phyloP scores from a whole-genome alignment of 2,797 vertebrate genomes.

The Tapera naevia region DNA sequence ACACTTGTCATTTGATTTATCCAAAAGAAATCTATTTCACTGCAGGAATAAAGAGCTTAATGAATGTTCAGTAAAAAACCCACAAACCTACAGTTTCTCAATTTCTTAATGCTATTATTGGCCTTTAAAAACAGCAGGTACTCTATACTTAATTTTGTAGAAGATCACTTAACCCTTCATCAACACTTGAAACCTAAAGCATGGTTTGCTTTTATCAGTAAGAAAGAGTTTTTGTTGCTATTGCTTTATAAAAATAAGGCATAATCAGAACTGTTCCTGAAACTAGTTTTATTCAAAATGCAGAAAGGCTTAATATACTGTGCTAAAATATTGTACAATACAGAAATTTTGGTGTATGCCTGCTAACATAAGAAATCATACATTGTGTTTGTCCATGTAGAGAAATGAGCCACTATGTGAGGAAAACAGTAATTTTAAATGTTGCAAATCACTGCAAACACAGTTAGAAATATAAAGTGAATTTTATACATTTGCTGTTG shows the following conservation, averaged over 20 bases:
- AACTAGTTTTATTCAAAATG: neutral
- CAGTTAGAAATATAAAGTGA: neutral
- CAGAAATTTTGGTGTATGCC: neutral
- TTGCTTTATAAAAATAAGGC: neutral
- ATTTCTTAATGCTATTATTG: slow-evolving; percentile 29
- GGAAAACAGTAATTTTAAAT: neutral
- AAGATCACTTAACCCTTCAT: slow-evolving; percentile 54
- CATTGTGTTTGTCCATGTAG: neutral
- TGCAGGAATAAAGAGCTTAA: slow-evolving; percentile 17
- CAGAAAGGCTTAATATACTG: neutral
- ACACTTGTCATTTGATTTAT: neutral
- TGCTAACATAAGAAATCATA: neutral
- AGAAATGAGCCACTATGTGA: neutral
- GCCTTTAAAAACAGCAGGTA: slow-evolving; percentile 56
- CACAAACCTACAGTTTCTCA: neutral
- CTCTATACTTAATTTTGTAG: slow-evolving; percentile 49
- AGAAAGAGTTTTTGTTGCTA: neutral
- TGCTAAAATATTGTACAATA: neutral
- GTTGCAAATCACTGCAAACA: neutral
- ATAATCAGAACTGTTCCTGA: neutral
- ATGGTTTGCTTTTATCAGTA: neutral
- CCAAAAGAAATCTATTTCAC: slow-evolving; percentile 22
- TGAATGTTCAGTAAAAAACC: slow-evolving; percentile 24
- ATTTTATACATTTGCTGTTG: neutral
- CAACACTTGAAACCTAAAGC: slow-evolving; percentile 16